Base-by-base conservation (phyloP, 2,797 vertebrate genomes). In the Syngnathus acus region DNA sequence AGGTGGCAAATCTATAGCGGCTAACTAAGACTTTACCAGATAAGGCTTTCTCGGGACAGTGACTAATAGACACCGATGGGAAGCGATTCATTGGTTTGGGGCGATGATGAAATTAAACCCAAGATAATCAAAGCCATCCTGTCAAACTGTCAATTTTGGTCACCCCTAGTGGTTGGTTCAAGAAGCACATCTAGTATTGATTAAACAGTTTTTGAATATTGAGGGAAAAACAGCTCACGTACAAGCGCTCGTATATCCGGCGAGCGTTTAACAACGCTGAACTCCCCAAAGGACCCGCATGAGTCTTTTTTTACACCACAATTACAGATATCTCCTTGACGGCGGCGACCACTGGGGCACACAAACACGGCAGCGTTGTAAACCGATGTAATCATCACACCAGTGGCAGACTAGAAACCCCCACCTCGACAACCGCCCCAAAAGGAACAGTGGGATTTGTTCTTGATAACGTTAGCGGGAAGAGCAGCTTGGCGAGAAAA, bases 1-100 rank as follows among this genome's bases (percentile, higher is more conserved):
- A 68, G 77, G 73, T 73, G 62, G 51, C 39, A 82, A 74, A 68
- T 69, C 64, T 66, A 75, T 71, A 58, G 62, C 26, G 54, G 66
- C 50, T 70, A 51, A 68, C n/a, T 37, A 38, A 64, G 62, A 66
- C 48, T 53, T 68, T 76, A 67, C 37, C 32, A 69, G 65, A 69
- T 67, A 69, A 74, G 43, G 14, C 65, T 19, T 4, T 38, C 53
- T 51, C 65, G 67, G 69, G 19, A 65, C 61, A 70, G 64, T 76
- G 59, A 81, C 77, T 77, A 79, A 80, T 66, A 74, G 63, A 75
- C 74, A 69, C 42, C 71, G 69, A 55, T 5, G 13, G 32, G 10
- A 19, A 45, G 53, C 63, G 45, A 51, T 66, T 65, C 66, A 65
- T 78, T 74, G 68, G 77, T 78, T 26, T 21, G 66, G 68, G 17